phyloP scores from a whole-genome alignment of 2,113 vertebrate species.

The Pollachius pollachius region DNA sequence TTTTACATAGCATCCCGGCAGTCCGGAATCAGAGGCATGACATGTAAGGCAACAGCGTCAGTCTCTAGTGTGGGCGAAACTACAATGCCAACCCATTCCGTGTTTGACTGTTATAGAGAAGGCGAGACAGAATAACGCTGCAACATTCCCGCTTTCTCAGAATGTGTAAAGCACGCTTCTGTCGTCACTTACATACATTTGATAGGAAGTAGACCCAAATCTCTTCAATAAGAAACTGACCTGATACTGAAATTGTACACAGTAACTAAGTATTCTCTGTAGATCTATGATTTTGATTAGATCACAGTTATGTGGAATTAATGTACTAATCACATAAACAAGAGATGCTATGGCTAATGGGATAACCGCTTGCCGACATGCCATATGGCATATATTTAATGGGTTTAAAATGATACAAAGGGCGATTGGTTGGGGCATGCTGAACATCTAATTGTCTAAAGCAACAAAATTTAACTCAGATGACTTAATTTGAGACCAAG shows the following conservation, averaged over 20 bases:
- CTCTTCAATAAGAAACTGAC: conserved; percentile 14
- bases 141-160: no score
- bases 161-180: no score
- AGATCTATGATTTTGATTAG: conserved; percentile 32
- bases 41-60: no score
- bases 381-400: conserved; percentile 48
- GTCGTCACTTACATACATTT: conserved; percentile 29
- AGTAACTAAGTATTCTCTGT: conserved; percentile 11
- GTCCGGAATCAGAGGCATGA: no score
- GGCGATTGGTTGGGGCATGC: conserved; percentile 55
- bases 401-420: conserved; percentile 43
- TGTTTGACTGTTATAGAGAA: no score
- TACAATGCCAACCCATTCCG: no score
- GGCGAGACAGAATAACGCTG: no score
- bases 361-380: conserved; percentile 28
- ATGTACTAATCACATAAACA: conserved; percentile 9
- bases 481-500: conserved; percentile 43
- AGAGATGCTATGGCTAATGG: conserved; percentile 43
- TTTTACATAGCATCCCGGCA: no score
- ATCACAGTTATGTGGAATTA: conserved; percentile 1
- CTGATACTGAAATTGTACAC: conserved; percentile 29
- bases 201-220: conserved; percentile 42
- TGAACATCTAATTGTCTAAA: conserved; percentile 42
- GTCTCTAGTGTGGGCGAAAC: no score
- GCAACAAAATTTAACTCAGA: conserved; percentile 28